Evolutionary conservation across 2,113 vertebrate genomes (phyloP).

Genomic region (Nanorana parkeri): DNA sequence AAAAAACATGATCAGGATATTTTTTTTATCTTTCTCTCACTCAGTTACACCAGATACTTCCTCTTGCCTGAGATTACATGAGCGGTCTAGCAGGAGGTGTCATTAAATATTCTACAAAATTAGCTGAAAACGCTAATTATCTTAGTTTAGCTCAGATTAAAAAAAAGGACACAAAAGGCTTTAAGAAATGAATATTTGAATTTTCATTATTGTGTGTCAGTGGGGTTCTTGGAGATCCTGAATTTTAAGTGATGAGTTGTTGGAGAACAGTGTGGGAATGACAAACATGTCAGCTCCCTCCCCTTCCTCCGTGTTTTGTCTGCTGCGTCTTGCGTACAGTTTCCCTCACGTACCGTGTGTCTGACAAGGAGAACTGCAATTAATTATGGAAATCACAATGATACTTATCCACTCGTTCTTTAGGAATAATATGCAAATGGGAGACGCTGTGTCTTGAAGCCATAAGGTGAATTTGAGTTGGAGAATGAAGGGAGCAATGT

Average conservation of each 20-base stretch:
- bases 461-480: too few species aligned
- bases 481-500: too few species aligned
- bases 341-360: conserved; percentile 12
- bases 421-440: conserved; percentile 6
- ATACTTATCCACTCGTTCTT: conserved; percentile 31
- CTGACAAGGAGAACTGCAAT: conserved; percentile 42
- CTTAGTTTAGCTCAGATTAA: conserved; percentile 68
- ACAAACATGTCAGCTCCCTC: conserved; percentile 4
- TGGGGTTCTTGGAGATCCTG: conserved; percentile 69
- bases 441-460: too few species aligned
- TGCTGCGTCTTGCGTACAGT: neutral
- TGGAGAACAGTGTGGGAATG: conserved; percentile 53
- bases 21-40: conserved; percentile 51
- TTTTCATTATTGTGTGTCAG: conserved; percentile 76
- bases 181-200: conserved; percentile 76
- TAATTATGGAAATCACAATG: conserved; percentile 51
- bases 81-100: conserved; percentile 79
- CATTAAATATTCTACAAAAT: conserved; percentile 78
- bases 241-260: conserved; percentile 74
- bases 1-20: conserved; percentile 76
- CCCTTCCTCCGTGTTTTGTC: conserved; percentile 22
- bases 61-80: conserved; percentile 86
- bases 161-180: conserved; percentile 72
- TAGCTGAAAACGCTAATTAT: conserved; percentile 76
- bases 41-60: conserved; percentile 79